These are phyloP conservation scores for Melanargia galathea DNA, from an alignment of 2,888 invertebrate genomes.

Conservation along the genomic window DNA sequence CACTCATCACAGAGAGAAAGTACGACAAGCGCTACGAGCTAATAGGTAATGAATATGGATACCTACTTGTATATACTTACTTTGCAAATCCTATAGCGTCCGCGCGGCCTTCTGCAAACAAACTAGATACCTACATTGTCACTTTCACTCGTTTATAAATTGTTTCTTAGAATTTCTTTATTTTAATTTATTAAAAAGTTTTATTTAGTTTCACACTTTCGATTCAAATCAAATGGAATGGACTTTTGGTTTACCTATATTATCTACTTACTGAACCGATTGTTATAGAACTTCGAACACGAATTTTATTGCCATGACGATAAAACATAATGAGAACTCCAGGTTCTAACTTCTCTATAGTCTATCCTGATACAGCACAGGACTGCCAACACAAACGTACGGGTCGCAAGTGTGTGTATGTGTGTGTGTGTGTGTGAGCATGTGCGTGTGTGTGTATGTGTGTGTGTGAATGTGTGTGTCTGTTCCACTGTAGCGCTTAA, in stretches of 20 bases:
- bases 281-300: background rate
- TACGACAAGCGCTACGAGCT: slow-evolving; percentile 89
- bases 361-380: background rate
- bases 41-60: slow-evolving; percentile 82
- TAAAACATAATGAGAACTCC: background rate
- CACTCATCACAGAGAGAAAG: slow-evolving; percentile 86
- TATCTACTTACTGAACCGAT: background rate
- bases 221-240: background rate
- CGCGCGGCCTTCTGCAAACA: slow-evolving; percentile 32
- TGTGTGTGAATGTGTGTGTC: no score
- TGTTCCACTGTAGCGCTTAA: no score
- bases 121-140: slow-evolving; percentile 24
- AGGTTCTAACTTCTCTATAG: background rate
- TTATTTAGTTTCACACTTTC: slow-evolving; percentile 3
- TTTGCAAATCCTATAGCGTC: slow-evolving; percentile 37
- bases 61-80: slow-evolving; percentile 22
- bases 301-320: no score
- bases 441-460: no score
- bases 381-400: no score
- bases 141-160: slow-evolving; percentile 36
- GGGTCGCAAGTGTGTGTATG: background rate
- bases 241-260: background rate
- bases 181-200: slow-evolving; percentile 1
- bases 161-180: slow-evolving; percentile 4
- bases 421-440: no score